Evolutionary conservation across 2,113 vertebrate genomes (phyloP).

Genomic region (Pluvianellus socialis): DNA sequence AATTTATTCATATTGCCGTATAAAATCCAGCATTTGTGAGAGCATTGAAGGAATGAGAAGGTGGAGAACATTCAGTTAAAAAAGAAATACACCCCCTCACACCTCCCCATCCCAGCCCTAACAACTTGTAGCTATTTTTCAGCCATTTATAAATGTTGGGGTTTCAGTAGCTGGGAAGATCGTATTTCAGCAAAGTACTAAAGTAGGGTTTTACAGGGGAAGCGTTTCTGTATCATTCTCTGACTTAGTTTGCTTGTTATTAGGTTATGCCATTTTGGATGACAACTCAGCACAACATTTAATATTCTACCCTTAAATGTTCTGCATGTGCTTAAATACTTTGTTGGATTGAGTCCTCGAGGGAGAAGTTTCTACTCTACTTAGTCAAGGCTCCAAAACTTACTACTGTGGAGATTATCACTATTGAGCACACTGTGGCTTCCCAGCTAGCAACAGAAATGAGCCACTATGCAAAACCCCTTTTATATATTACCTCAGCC

Average conservation of each 20-base stretch:
- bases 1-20: not conserved
- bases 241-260: not conserved
- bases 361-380: not conserved
- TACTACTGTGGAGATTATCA: not conserved
- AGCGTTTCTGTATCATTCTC: not conserved
- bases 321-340: not conserved
- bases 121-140: not conserved
- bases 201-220: not conserved
- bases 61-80: not conserved
- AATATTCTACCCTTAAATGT: not conserved
- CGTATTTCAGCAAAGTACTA: not conserved
- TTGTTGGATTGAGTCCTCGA: not conserved
- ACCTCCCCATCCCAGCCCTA: not conserved
- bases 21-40: not conserved
- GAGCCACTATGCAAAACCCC: not conserved
- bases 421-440: not conserved
- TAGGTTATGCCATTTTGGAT: not conserved
- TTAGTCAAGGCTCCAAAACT: not conserved
- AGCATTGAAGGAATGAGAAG: not conserved
- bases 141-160: not conserved
- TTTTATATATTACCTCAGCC: not conserved
- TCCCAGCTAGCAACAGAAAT: not conserved
- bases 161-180: not conserved
- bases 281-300: not conserved
- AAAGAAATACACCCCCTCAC: not conserved